A percentile compares a stretch with the other conserved stretches of the same genome.
These are phyloP conservation scores for Ashinkailepas kermadecensis DNA, from an alignment of 2,888 invertebrate genomes.

Conservation along the genomic window DNA sequence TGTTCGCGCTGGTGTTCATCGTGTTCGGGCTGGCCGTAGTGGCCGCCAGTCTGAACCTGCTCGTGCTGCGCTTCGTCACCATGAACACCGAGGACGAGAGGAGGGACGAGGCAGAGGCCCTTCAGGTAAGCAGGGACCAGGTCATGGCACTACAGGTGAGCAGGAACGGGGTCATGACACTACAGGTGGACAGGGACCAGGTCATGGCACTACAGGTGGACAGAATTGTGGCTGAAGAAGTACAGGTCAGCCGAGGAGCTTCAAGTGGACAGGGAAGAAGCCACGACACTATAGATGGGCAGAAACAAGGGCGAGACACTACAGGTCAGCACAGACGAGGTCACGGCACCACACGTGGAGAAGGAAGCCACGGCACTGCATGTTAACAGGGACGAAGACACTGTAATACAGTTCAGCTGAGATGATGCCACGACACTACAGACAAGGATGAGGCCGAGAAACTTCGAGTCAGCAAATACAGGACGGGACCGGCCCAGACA, in stretches of 20 bases:
- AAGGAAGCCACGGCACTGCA: too few species aligned
- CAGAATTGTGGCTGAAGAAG: background rate
- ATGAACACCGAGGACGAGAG: conserved; percentile 86
- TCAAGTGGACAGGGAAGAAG: too few species aligned
- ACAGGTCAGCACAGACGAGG: too few species aligned
- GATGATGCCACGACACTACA: too few species aligned
- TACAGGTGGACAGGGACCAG: background rate
- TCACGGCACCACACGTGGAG: too few species aligned
- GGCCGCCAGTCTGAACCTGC: conserved; percentile 93
- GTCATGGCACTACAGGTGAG: background rate
- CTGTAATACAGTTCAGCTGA: too few species aligned
- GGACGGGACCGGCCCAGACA: too few species aligned
- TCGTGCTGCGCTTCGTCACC: conserved; percentile 94
- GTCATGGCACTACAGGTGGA: background rate
- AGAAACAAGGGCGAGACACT: too few species aligned
- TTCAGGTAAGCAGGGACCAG: conserved; percentile 37
- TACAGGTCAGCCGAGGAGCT: background rate
- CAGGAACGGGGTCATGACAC: background rate
- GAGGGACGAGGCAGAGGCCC: conserved; percentile 67
- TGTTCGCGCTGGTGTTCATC: conserved; percentile 92
- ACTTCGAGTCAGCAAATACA: too few species aligned
- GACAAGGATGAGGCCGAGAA: too few species aligned
- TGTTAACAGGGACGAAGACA: too few species aligned
- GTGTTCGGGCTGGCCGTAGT: conserved; percentile 96
- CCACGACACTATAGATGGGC: too few species aligned